phyloP scores from a whole-genome alignment of 2,797 vertebrate species.

The Falco naumanni region DNA sequence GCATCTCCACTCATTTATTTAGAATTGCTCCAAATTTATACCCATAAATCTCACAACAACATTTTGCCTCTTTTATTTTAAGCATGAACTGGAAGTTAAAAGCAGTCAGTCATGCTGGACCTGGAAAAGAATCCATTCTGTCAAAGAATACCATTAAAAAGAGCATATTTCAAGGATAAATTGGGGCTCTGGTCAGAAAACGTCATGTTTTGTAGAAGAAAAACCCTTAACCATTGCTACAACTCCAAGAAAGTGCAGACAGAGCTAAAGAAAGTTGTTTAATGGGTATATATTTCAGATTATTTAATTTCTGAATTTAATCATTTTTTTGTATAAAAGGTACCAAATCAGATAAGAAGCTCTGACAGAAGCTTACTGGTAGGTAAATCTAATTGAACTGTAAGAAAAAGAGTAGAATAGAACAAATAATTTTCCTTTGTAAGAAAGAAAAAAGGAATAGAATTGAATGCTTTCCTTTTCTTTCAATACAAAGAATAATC shows the following conservation, averaged over 20 bases:
- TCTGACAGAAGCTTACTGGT: neutral
- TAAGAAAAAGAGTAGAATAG: neutral
- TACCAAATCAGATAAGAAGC: neutral
- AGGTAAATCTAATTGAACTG: neutral
- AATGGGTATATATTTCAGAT: neutral
- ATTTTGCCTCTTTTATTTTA: neutral
- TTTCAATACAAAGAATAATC: conserved; percentile 29
- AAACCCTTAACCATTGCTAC: neutral
- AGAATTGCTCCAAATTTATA: neutral
- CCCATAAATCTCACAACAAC: neutral
- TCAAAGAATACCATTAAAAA: neutral
- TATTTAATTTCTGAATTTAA: neutral
- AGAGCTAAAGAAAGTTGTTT: neutral
- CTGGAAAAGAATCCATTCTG: neutral
- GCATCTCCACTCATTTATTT: neutral
- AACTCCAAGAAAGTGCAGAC: neutral
- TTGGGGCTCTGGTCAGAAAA: neutral
- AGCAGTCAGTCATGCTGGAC: neutral
- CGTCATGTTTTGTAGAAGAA: neutral
- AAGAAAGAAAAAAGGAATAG: neutral
- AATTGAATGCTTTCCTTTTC: neutral
- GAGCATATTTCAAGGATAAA: neutral
- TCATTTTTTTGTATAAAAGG: neutral
- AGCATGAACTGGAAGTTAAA: neutral
- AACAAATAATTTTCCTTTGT: neutral